Evolutionary conservation across 2,888 invertebrate genomes (phyloP), one percentile per base, ranked within the genome.

Genomic region (Drosophila colorata): DNA sequence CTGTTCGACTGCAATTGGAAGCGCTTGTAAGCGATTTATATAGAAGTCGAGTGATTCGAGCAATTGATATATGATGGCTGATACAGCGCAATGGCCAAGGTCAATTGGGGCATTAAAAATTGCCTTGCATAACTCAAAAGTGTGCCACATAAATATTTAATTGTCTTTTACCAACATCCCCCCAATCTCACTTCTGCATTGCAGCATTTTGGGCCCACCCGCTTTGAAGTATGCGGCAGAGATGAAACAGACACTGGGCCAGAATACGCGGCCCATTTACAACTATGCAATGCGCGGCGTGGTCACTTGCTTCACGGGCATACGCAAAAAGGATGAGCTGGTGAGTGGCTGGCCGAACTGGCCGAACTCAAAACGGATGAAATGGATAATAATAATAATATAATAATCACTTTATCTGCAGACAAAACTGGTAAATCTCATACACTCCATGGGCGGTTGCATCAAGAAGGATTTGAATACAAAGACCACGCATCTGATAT

Each of bases 391-490:
- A 9, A 28, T 5, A 3, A 8, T 3, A 3, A 33, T 16, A 33
- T n/a, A 7, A 16, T 9, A 16, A 11, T 16, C 8, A 2, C 2
- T 16, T 2, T 4, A 9, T 33, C 18, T 92, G 16, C 93, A 98
- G 98, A 96, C 95, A 88, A 95, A 95, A 92, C 94, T 98, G 92
- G 96, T 98, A 85, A 96, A 96, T 84, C 93, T 98, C 92, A 96
- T 98, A 85, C 98, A 98, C 93, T 96, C 96, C 92, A 98, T 99
- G 98, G 98, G 98, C 83, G 99, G 98, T 49, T 97, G 97, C 87
- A 97, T 98, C 90, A 95, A 98, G 76, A 97, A 96, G 93, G 98
- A 98, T 90, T 96, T 97, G 94, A 95, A 95, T 70, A 94, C 95
- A 63, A 96, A 96, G 91, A 96, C 98, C 80, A 99, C 98, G 57